Percentiles rank a stretch among this genome's conserved stretches.
phyloP scores from a whole-genome alignment of 2,888 invertebrate species.

The Tenthredo scrophulariae region DNA sequence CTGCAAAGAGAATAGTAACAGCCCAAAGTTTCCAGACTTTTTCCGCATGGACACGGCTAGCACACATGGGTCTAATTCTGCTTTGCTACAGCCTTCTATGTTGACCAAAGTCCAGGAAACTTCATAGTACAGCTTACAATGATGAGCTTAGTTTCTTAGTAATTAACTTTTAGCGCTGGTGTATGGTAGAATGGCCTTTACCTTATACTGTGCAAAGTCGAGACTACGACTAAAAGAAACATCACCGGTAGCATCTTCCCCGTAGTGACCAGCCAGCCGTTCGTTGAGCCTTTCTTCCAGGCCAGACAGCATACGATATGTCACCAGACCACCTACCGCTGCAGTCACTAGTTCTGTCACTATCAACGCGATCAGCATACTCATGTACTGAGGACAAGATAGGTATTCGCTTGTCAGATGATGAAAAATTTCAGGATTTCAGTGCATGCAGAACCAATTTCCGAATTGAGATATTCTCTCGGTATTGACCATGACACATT shows the following conservation, averaged over 20 bases:
- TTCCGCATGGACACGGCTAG: neutral
- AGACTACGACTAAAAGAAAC: slow-evolving; percentile 77
- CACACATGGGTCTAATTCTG: neutral
- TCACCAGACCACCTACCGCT: slow-evolving; percentile 73
- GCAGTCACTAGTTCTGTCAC: slow-evolving; percentile 77
- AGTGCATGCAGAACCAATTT: neutral
- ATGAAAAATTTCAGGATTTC: neutral
- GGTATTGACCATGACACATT: neutral
- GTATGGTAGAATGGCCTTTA: neutral
- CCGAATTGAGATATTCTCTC: neutral
- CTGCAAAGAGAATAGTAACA: neutral
- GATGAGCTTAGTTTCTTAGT: neutral
- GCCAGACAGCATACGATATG: slow-evolving; percentile 75
- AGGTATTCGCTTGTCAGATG: neutral
- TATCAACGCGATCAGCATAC: slow-evolving; percentile 78
- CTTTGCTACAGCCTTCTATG: neutral
- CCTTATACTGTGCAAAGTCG: slow-evolving; percentile 79
- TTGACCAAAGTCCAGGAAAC: neutral
- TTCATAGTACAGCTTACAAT: neutral
- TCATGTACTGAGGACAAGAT: slow-evolving; percentile 76
- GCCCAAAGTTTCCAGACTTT: neutral
- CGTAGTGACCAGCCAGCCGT: slow-evolving; percentile 75
- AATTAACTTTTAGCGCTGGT: neutral
- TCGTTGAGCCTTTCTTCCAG: slow-evolving; percentile 73
- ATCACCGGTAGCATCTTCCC: slow-evolving; percentile 72